These are phyloP conservation scores for Lepidiolamprologus cunningtoni DNA, from an alignment of 2,113 vertebrate genomes.

Conservation along the genomic window DNA sequence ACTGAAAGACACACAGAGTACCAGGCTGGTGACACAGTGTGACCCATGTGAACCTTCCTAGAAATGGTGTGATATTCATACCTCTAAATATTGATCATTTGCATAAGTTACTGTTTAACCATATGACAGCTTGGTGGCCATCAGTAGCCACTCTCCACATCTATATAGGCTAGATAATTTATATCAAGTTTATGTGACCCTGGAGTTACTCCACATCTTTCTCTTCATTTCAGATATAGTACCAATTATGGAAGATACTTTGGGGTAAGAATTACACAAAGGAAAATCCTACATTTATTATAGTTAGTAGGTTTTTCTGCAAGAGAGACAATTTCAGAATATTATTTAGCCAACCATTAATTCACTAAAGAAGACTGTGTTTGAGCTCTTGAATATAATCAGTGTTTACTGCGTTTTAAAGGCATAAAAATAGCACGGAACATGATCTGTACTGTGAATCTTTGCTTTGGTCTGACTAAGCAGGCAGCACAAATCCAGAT, in stretches of 20 bases:
- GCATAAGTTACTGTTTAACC: background rate
- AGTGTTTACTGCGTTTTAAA: background rate
- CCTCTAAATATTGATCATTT: background rate
- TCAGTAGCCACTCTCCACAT: background rate
- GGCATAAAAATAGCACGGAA: background rate
- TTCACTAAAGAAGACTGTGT: background rate
- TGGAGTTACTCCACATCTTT: background rate
- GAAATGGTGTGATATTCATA: background rate
- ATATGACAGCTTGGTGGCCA: background rate
- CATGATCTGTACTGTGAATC: background rate
- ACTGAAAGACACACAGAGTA: background rate
- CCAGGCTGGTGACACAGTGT: background rate
- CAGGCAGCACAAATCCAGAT: background rate
- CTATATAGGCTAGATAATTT: background rate
- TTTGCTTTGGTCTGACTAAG: background rate
- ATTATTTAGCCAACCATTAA: background rate
- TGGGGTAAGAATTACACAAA: background rate
- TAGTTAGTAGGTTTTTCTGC: background rate
- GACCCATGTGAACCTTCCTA: background rate
- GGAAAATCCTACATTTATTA: background rate
- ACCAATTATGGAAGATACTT: background rate
- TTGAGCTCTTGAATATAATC: background rate
- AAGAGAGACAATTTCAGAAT: background rate
- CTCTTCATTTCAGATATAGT: background rate
- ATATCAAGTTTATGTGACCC: background rate